A percentile compares a stretch with the other conserved stretches of the same genome.
Conservation (phyloP, 2,888 invertebrate species). For the Synergus laeviventris region DNA sequence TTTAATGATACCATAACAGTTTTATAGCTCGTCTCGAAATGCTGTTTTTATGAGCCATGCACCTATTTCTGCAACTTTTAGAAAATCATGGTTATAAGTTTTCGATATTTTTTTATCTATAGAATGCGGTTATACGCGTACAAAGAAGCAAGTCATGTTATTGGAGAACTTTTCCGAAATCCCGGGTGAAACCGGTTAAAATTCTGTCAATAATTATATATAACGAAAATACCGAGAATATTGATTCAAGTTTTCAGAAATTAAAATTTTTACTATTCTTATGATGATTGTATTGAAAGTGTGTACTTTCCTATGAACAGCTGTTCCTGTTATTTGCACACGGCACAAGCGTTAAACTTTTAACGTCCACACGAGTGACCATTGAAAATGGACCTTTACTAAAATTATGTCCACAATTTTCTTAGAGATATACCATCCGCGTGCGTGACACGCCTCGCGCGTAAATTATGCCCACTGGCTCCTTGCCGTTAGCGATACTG, state of each 20-base stretch:
- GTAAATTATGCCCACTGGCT: conserved; percentile 45
- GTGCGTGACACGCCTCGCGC: conserved; percentile 43
- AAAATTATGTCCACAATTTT: conserved; percentile 20
- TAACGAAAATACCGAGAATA: neutral
- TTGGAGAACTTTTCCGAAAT: neutral
- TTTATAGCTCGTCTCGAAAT: conserved; percentile 16
- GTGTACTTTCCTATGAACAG: no score
- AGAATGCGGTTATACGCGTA: neutral
- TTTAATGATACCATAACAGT: conserved; percentile 10
- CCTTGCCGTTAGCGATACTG: conserved; percentile 44
- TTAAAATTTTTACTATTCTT: no score
- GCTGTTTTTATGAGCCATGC: conserved; percentile 12
- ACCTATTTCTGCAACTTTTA: conserved; percentile 16
- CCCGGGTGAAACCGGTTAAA: no score
- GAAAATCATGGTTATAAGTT: conserved; percentile 1
- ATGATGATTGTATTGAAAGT: no score
- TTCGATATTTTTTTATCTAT: neutral
- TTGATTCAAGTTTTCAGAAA: no score
- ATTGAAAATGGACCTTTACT: conserved; percentile 46
- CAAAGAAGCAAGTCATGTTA: neutral
- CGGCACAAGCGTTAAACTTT: neutral
- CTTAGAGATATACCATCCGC: conserved; percentile 4
- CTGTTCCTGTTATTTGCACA: neutral
- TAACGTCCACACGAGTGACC: neutral
- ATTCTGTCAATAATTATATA: no score